Evolutionary conservation across 2,113 vertebrate genomes (phyloP), one percentile per base, ranked within the genome.

Genomic region (Tinamus guttatus): DNA sequence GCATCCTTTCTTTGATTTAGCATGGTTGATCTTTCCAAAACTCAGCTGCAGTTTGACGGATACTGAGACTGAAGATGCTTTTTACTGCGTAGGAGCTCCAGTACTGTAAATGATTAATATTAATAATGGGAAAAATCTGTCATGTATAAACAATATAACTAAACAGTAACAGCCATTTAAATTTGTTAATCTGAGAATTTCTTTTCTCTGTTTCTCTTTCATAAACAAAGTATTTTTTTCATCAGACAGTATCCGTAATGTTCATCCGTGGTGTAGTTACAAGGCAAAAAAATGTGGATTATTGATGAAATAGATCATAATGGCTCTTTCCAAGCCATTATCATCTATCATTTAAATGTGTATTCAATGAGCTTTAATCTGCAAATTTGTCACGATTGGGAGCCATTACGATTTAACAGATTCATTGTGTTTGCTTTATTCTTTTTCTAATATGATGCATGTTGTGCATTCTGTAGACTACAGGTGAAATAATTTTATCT

Each of bases 361-460:
- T 91, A 96, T 97, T 97, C 96, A 95, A 94, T 97, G 96, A 97
- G 95, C 86, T 97, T 96, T 97, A 97, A 97, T 97, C 95, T 95
- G 93, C 90, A 97, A 97, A 97, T 97, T 96, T 97, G 96, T 97
- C 96, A 97, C 32, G 36, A 95, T 88, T 97, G 95, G 94, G 91
- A 97, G 85, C 69, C 89, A 96, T 96, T 95, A 97, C 9, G 20
- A 93, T 88, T 93, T 96, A 97, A 97, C 91, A 95, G 94, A 96
- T 97, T 97, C 93, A 97, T 94, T 95, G 95, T 97, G 91, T 97
- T 97, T 97, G 93, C 90, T 95, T 95, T 95, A 83, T 93, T 89
- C 73, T 79, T 93, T 91, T 91, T 93, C 88, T 82, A 93, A 95
- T 63, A 90, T 18, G 5, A 94, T 56, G 63, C 84, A 90, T 19